These are phyloP conservation scores for Thysanoteuthis rhombus DNA, from an alignment of 2,888 invertebrate genomes.

Conservation along the genomic window DNA sequence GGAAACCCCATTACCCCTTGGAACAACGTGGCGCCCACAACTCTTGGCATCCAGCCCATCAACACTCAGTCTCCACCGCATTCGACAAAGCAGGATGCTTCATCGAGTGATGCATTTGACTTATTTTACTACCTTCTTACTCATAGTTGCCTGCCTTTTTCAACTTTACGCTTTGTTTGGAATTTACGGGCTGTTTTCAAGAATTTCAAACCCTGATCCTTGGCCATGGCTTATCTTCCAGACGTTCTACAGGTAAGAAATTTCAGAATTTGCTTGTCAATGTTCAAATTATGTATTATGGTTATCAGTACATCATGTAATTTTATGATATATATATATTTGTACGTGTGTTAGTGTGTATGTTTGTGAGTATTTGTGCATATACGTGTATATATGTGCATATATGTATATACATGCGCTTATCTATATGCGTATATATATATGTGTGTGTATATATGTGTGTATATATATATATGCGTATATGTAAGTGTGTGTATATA, in stretches of 20 bases:
- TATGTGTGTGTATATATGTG: too few relatives aligned
- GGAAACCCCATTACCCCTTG: not conserved
- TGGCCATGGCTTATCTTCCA: constrained; percentile 74
- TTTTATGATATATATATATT: not conserved
- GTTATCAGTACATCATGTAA: too few relatives aligned
- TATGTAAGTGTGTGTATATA: not conserved
- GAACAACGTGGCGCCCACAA: constrained; percentile 23
- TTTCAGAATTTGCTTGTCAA: not conserved
- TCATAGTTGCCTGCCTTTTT: constrained; percentile 71
- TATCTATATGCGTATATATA: too few relatives aligned
- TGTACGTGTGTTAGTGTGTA: too few relatives aligned
- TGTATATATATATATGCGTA: not conserved
- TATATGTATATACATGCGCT: too few relatives aligned
- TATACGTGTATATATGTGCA: too few relatives aligned
- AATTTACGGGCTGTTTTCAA: constrained; percentile 69
- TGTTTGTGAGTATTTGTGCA: too few relatives aligned
- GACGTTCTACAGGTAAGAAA: constrained; percentile 62
- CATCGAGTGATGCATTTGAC: constrained; percentile 71
- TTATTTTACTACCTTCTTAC: constrained; percentile 71
- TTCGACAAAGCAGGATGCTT: constrained; percentile 66
- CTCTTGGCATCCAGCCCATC: constrained; percentile 36
- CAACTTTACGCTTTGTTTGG: constrained; percentile 71
- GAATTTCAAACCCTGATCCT: constrained; percentile 63
- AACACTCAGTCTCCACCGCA: constrained; percentile 47
- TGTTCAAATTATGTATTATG: not conserved